These are phyloP conservation scores for Falco naumanni DNA, from an alignment of 2,797 vertebrate species.

Conservation along the genomic window DNA sequence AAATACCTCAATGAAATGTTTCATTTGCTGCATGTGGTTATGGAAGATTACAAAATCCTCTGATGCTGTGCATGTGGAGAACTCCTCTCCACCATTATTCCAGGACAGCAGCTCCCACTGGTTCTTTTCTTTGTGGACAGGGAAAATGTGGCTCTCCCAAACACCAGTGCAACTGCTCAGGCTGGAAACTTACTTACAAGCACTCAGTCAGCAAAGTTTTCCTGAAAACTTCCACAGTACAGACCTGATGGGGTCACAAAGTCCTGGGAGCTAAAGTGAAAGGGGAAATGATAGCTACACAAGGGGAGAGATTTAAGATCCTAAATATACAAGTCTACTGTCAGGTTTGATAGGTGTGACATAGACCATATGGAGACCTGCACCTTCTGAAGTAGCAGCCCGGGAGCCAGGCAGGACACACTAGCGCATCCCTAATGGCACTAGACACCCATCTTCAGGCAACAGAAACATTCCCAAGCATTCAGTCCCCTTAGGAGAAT, in stretches of 20 bases:
- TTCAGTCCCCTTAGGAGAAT: background rate
- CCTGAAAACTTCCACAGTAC: background rate
- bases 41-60: background rate
- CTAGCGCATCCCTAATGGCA: background rate
- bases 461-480: background rate
- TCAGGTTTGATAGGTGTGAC: background rate
- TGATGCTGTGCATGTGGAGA: rapidly evolving
- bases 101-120: background rate
- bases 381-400: background rate
- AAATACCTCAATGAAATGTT: conserved; percentile 43
- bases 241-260: background rate
- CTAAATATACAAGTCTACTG: background rate
- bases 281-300: background rate
- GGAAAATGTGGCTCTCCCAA: background rate
- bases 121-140: background rate
- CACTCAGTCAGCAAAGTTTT: background rate
- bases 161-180: background rate
- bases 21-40: background rate
- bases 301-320: background rate
- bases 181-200: background rate
- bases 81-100: background rate
- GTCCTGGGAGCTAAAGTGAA: background rate
- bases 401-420: background rate
- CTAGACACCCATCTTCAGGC: background rate
- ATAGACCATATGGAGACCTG: background rate